Evolutionary conservation across 2,888 invertebrate genomes (phyloP).

Genomic region (Seira sanloemensis): DNA sequence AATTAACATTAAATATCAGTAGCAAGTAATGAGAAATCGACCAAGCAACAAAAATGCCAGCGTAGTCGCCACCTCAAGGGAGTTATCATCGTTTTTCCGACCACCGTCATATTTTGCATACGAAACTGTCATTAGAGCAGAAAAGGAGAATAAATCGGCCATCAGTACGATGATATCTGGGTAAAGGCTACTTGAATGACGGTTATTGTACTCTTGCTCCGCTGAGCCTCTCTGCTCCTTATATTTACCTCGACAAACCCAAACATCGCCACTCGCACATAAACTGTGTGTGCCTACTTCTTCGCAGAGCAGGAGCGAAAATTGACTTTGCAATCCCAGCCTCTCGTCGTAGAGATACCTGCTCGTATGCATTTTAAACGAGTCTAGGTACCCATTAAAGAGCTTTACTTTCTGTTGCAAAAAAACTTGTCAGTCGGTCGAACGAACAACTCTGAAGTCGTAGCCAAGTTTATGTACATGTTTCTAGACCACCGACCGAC

Average conservation of each 20-base stretch:
- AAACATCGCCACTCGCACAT: not conserved
- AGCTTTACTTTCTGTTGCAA: constrained; percentile 5
- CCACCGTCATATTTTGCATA: too few relatives aligned
- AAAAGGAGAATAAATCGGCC: constrained; percentile 35
- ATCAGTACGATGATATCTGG: constrained; percentile 44
- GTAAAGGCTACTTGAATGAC: constrained; percentile 64
- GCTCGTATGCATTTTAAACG: too few relatives aligned
- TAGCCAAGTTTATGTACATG: not conserved
- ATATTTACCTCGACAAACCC: not conserved
- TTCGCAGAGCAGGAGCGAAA: not conserved
- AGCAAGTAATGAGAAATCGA: too few relatives aligned
- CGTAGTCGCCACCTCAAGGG: too few relatives aligned
- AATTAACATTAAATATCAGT: too few relatives aligned
- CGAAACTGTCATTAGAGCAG: constrained; percentile 40
- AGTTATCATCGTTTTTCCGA: too few relatives aligned
- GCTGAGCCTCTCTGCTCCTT: constrained; percentile 16
- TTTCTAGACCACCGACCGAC: constrained; percentile 16
- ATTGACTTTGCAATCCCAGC: not conserved
- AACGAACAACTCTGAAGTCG: constrained; percentile 24
- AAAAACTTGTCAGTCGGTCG: constrained; percentile 61
- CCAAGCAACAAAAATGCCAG: too few relatives aligned
- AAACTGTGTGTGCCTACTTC: not conserved
- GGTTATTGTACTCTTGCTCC: constrained; percentile 52
- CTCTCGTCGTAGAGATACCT: too few relatives aligned
- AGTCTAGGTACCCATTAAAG: too few relatives aligned